Evolutionary conservation across 2,888 invertebrate genomes (phyloP).

Genomic region (Hypolimnas misippus): DNA sequence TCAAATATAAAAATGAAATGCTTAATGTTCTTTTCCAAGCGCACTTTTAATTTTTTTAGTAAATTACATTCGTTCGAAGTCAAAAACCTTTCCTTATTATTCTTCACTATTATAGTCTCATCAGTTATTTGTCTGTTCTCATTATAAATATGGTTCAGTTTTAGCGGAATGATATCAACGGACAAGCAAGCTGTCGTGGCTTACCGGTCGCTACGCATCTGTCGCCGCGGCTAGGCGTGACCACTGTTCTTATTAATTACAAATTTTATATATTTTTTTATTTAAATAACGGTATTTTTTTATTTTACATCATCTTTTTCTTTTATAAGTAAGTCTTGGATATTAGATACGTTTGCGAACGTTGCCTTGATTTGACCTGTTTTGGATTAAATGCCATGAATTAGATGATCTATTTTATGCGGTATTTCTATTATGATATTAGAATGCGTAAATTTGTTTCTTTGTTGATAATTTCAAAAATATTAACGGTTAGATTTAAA

Average conservation of each 20-base stretch:
- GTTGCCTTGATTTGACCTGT: neutral
- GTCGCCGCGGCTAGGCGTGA: constrained; percentile 52
- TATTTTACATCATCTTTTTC: no score
- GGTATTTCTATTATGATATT: no score
- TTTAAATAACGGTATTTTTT: neutral
- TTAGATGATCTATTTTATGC: no score
- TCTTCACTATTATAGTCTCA: constrained; percentile 15
- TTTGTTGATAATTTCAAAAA: no score
- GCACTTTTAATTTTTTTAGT: no score
- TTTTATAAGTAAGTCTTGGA: constrained; percentile 1
- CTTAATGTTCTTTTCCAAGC: no score
- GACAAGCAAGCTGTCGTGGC: constrained; percentile 71
- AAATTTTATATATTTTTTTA: constrained; percentile 47
- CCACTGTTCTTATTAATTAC: constrained; percentile 40
- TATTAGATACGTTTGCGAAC: neutral
- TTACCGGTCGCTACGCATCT: constrained; percentile 71
- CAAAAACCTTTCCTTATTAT: neutral
- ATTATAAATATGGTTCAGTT: constrained; percentile 54
- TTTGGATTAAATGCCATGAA: no score
- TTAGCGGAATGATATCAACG: constrained; percentile 72
- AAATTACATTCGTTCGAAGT: neutral
- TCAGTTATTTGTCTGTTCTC: neutral
- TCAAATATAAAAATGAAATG: no score
- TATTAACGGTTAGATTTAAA: no score
- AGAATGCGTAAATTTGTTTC: no score